Evolutionary conservation across 2,113 vertebrate genomes (phyloP).

Genomic region (Miniopterus natalensis): DNA sequence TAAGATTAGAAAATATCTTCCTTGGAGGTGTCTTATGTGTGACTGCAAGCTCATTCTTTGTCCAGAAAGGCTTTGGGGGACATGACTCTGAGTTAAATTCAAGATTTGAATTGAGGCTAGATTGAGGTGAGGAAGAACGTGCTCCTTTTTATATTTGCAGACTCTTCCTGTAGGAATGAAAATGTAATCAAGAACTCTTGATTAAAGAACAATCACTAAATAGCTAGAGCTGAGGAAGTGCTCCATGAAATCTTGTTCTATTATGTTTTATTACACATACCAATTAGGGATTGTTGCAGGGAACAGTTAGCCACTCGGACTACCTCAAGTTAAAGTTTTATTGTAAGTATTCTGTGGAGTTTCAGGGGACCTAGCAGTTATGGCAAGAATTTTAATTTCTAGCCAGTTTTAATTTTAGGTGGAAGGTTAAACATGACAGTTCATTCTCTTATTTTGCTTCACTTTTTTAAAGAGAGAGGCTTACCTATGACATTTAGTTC

Average conservation of each 20-base stretch:
- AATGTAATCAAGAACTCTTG: not conserved
- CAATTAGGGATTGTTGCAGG: not conserved
- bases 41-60: slow-evolving; percentile 13
- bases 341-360: not conserved
- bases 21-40: not conserved
- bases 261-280: slow-evolving; percentile 47
- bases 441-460: slow-evolving; percentile 38
- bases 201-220: slow-evolving; percentile 15
- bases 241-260: not conserved
- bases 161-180: slow-evolving; percentile 39
- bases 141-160: not conserved
- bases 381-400: slow-evolving; percentile 40
- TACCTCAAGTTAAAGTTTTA: not conserved
- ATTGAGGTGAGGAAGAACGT: not conserved
- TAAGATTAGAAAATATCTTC: slow-evolving; percentile 57
- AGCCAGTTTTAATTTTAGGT: slow-evolving; percentile 55
- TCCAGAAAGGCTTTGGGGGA: not conserved
- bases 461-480: slow-evolving; percentile 26
- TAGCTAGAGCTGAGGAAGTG: not conserved
- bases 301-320: not conserved
- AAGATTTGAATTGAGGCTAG: not conserved
- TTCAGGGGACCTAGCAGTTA: not conserved
- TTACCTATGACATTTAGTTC: slow-evolving; percentile 9
- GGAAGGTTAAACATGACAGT: not conserved
- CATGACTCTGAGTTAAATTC: not conserved